A percentile compares a stretch with the other conserved stretches of the same genome.
phyloP scores from a whole-genome alignment of 2,888 invertebrate species.

The Orchestes rusci region DNA sequence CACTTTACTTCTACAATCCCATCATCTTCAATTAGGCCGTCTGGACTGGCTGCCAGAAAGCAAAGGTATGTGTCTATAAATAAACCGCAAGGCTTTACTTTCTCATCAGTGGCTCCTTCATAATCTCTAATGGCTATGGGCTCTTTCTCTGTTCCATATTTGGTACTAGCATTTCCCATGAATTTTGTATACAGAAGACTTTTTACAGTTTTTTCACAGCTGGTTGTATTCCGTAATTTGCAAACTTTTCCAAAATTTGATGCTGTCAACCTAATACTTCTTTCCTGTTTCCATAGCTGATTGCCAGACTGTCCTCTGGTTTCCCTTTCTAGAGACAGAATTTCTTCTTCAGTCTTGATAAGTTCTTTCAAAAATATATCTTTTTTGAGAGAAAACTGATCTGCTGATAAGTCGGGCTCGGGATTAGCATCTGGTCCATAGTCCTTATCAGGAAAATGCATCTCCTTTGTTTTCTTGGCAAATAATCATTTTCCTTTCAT shows the following conservation, averaged over 20 bases:
- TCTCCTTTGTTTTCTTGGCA: not conserved
- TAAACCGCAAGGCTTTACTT: not conserved
- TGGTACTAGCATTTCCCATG: not conserved
- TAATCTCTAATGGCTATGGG: not conserved
- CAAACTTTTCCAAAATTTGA: too few species aligned
- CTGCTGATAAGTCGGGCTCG: not conserved
- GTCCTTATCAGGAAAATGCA: not conserved
- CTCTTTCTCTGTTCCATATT: not conserved
- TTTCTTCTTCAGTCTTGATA: not conserved
- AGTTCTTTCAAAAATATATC: not conserved
- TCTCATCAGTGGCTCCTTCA: not conserved
- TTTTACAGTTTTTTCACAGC: not conserved
- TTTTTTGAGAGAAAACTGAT: not conserved
- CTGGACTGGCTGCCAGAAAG: slow-evolving; percentile 3
- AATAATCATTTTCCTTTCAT: not conserved
- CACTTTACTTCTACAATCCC: slow-evolving; percentile 4
- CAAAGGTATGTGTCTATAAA: not conserved
- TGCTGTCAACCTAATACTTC: too few species aligned
- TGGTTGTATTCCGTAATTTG: not conserved
- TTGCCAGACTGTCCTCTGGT: not conserved
- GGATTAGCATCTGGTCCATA: not conserved
- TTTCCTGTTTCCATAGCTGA: too few species aligned
- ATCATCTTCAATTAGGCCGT: slow-evolving; percentile 2
- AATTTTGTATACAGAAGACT: not conserved
- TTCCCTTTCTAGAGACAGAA: not conserved